Base-by-base conservation (phyloP, 2,113 vertebrate genomes). In the Rallus limicola region DNA sequence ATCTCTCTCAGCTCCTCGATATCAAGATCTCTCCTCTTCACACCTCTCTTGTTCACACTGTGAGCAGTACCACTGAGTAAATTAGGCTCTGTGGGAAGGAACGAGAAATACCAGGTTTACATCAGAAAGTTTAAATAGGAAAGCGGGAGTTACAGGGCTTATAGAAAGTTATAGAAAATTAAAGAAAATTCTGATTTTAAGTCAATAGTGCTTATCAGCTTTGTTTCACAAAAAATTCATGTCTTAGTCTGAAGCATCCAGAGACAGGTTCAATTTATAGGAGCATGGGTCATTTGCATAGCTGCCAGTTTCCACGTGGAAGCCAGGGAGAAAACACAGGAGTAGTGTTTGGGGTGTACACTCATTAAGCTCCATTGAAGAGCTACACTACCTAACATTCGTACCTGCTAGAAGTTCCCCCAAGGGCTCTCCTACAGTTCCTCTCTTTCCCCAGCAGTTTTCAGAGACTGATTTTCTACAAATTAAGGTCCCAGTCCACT, bases 41-140 rank as follows among this genome's bases (percentile, higher is more conserved):
- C 99, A 36, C 99, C 99, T 90, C 99, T 98, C 92, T 99, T 99
- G 97, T 99, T 99, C 96, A 99, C 99, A 62, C 99, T 99, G 97
- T 99, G 99, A 87, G 99, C 99, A 79, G 99, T 99, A 94, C 99
- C 99, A 81, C 99, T 99, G 94, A 99, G 94, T 96, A 99, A 98
- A 97, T 99, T 99, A 58, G 99, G 99, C 95, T 99, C 99, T 99
- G 96, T 29, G 67, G 95, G 88, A 97, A n/a, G 92, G 34, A 93
- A 84, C 2, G 65, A 92, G 19, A 96, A 81, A 72, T 25, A 77
- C 18, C 70, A 63, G 55, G 36, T 95, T 74, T 83, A 38, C 25
- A 91, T 60, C 6, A 48, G 67, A 74, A 76, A 59, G 33, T 40
- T 90, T 78, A 84, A 55, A 76, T 13, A 56, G 63, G 59, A 71